Evolutionary conservation across 2,888 invertebrate genomes (phyloP).

Genomic region (Sycophila texana): DNA sequence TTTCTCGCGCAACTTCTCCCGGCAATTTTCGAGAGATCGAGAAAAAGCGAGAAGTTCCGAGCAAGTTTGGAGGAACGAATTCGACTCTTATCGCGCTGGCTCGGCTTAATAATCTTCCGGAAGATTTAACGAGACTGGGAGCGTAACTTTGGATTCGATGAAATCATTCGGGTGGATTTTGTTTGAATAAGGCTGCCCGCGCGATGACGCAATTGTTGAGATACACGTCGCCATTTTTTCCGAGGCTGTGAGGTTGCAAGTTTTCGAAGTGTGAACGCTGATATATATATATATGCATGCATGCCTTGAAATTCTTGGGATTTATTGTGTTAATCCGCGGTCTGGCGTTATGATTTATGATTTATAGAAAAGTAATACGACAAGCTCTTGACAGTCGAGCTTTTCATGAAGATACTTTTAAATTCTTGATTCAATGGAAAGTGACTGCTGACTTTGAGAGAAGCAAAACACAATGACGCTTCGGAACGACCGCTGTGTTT

Average conservation of each 20-base stretch:
- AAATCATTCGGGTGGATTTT: too few species aligned
- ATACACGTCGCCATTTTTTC: not conserved
- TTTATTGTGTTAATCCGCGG: constrained; percentile 9
- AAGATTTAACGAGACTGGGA: too few species aligned
- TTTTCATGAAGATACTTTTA: constrained; percentile 39
- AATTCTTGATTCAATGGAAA: constrained; percentile 39
- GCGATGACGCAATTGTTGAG: too few species aligned
- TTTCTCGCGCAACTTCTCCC: too few species aligned
- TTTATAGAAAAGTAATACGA: constrained; percentile 55
- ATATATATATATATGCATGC: not conserved
- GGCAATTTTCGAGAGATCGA: too few species aligned
- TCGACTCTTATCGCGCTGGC: too few species aligned
- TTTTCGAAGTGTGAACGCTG: not conserved
- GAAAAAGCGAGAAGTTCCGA: too few species aligned
- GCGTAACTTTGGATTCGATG: too few species aligned
- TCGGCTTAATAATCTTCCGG: too few species aligned
- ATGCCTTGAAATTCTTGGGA: constrained; percentile 6
- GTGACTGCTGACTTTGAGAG: constrained; percentile 36
- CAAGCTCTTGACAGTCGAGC: constrained; percentile 36
- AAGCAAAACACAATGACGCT: constrained; percentile 41
- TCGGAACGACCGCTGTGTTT: constrained; percentile 44
- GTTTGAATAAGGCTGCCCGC: too few species aligned
- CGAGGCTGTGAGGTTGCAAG: constrained; percentile 1
- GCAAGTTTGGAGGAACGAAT: too few species aligned
- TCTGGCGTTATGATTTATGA: constrained; percentile 44